Conservation (phyloP, 2,113 vertebrate species). For the Silurus glanis region DNA sequence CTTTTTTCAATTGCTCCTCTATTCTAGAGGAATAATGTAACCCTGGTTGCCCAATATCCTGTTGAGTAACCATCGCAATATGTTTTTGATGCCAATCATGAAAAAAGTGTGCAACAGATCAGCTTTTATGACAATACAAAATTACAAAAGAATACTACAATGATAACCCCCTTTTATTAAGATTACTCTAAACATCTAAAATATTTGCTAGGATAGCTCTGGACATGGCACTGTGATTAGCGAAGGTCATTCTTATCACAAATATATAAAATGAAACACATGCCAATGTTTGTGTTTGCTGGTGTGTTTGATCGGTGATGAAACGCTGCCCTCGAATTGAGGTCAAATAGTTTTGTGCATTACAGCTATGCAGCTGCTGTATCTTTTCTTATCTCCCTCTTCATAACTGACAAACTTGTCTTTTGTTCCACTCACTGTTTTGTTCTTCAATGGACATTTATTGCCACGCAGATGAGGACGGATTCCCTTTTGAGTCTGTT, state of each 20-base stretch:
- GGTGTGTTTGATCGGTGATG: background rate
- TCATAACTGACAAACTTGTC: background rate
- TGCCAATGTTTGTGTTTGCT: background rate
- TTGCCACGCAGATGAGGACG: too few relatives aligned
- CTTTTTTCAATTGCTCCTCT: background rate
- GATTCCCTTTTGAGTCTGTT: too few relatives aligned
- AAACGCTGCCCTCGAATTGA: background rate
- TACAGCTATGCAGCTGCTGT: background rate
- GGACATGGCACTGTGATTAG: background rate
- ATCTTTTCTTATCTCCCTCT: background rate
- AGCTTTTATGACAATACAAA: background rate
- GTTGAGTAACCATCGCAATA: slow-evolving; percentile 35
- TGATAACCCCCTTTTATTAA: background rate
- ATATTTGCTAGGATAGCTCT: background rate
- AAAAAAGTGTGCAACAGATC: slow-evolving; percentile 14
- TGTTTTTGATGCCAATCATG: background rate
- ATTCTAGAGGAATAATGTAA: slow-evolving; percentile 13
- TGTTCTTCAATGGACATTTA: background rate
- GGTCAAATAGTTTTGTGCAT: too few relatives aligned
- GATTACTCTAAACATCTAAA: background rate
- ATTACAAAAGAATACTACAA: background rate
- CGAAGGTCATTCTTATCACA: background rate
- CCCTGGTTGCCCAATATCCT: slow-evolving; percentile 24
- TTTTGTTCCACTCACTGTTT: background rate
- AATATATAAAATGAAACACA: background rate